phyloP scores from a whole-genome alignment of 1,140 invertebrate species.

The Heliconius melpomene region DNA sequence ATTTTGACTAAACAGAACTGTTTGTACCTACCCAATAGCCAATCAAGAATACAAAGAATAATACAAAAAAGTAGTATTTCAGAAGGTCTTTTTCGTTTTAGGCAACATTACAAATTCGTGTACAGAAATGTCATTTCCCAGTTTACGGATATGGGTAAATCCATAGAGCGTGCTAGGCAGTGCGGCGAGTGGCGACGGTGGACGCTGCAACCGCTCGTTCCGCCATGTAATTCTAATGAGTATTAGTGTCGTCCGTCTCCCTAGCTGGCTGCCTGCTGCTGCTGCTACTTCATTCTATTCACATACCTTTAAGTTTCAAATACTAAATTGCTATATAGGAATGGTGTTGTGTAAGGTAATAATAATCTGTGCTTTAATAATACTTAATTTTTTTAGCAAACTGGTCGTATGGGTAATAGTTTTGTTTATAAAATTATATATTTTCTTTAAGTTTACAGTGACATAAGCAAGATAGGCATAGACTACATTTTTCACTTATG shows the following conservation, averaged over 20 bases:
- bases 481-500: too few species aligned
- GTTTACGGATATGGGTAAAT: constrained; percentile 38
- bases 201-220: constrained; percentile 53
- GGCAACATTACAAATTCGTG: constrained; percentile 4
- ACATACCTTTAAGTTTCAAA: constrained; percentile 29
- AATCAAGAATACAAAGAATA: not conserved
- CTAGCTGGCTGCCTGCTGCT: constrained; percentile 17
- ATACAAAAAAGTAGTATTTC: not conserved
- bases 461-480: too few species aligned
- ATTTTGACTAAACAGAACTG: too few species aligned
- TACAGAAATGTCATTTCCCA: constrained; percentile 33
- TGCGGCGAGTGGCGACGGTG: constrained; percentile 39
- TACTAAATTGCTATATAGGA: constrained; percentile 35
- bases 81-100: not conserved
- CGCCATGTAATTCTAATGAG: constrained; percentile 80
- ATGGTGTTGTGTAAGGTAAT: not conserved
- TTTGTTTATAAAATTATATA: too few species aligned
- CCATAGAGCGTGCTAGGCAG: constrained; percentile 33
- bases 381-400: too few species aligned
- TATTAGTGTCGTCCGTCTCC: constrained; percentile 73
- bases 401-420: too few species aligned
- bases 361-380: not conserved
- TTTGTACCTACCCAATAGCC: not conserved
- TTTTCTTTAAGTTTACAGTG: too few species aligned
- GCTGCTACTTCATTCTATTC: constrained; percentile 32